Base-by-base conservation (phyloP, 2,113 vertebrate species). In the Ochotona curzoniae region DNA sequence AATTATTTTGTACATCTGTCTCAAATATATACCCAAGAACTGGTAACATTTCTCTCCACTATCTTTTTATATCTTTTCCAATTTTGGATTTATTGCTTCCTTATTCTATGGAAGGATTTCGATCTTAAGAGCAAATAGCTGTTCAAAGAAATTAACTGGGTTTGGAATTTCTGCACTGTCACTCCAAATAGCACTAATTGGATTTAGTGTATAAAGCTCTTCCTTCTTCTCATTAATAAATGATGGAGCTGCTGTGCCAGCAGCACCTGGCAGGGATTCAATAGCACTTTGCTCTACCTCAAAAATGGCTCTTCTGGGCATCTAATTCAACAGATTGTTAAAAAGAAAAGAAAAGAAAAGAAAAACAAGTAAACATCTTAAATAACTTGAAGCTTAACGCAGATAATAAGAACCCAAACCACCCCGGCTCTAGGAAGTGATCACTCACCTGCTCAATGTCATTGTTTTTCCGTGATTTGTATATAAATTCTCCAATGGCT, bases 401-500 rank as follows among this genome's bases (percentile, higher is more conserved):
- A 87, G 25, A 51, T 44, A 20, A 30, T 73, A 70, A 79, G 28
- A 87, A 67, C 18, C 17, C 8, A 75, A 63, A 69, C 51, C 66
- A 35, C 44, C 14, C 80, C 70, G 1, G 81, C 57, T 64, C 81
- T 94, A 84, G 74, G 78, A 93, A 96, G 28, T 85, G 49, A 78
- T 35, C 94, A 89, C 99, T 98, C 97, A 99, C 99, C 98, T 99
- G 99, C 97, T 99, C 99, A n/a, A 99, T 97, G 96, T 99, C 99
- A 85, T 98, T 98, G 97, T 99, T 99, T 96, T 99, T 99, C 94
- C 98, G 98, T 49, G 99, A 99, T 97, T 99, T 99, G 97, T 99
- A 99, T 97, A 99, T 98, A 95, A 99, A 99, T 98, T 99, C 99
- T 71, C 99, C 99, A 81, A 99, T 99, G 85, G 99, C 99, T 93